These are phyloP conservation scores for Malurus cyaneus DNA, from an alignment of 2,113 vertebrate genomes.

Conservation along the genomic window DNA sequence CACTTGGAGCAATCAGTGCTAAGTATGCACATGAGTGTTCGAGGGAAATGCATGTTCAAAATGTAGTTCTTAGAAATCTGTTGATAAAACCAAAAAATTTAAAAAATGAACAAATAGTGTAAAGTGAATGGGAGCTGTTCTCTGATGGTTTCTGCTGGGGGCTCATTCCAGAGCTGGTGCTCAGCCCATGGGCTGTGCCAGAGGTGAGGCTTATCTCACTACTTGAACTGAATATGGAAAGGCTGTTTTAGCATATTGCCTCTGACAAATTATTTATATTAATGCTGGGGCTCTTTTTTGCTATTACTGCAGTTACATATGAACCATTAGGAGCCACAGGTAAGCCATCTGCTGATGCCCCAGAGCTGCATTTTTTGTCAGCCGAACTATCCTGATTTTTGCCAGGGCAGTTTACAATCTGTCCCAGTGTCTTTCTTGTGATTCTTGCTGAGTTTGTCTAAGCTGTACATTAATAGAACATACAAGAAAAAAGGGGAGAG, in stretches of 20 bases:
- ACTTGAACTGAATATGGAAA: constrained; percentile 32
- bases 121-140: background rate
- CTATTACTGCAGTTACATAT: constrained; percentile 44
- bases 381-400: constrained; percentile 2
- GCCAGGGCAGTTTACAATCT: background rate
- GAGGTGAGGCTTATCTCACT: constrained; percentile 45
- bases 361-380: background rate
- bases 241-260: constrained; percentile 22
- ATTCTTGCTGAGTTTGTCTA: constrained; percentile 59
- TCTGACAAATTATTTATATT: constrained; percentile 39
- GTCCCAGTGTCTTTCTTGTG: constrained; percentile 16
- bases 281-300: constrained; percentile 5
- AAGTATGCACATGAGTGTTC: background rate
- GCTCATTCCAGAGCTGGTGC: constrained; percentile 46
- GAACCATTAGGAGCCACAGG: constrained; percentile 55
- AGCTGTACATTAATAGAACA: constrained; percentile 30
- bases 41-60: constrained; percentile 12
- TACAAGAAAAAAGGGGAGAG: constrained; percentile 29
- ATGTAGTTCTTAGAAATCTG: constrained; percentile 26
- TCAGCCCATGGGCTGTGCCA: background rate
- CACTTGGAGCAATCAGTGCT: background rate
- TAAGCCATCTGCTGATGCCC: constrained; percentile 39
- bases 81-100: constrained; percentile 41
- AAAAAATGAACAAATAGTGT: constrained; percentile 28
- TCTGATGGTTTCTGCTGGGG: background rate